Conservation (phyloP, 2,797 vertebrate species). For the Cynodonichthys magdalenae region DNA sequence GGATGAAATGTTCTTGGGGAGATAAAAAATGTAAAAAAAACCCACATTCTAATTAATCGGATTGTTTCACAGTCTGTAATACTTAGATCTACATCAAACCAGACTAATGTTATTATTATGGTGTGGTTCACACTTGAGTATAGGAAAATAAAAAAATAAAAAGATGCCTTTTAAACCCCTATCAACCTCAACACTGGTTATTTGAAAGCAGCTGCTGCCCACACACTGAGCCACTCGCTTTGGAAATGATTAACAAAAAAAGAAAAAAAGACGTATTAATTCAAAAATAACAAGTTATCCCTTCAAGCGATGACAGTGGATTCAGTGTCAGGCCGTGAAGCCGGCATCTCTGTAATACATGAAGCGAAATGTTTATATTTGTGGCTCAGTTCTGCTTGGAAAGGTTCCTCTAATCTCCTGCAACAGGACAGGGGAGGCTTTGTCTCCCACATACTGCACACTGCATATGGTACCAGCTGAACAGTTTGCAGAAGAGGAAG, state of each 20-base stretch:
- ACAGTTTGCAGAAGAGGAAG: slow-evolving; percentile 71
- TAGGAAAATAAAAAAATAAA: not conserved
- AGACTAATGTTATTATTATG: slow-evolving; percentile 23
- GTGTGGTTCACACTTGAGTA: slow-evolving; percentile 34
- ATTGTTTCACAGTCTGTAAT: too few species aligned
- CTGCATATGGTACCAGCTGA: slow-evolving; percentile 68
- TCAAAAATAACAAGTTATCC: slow-evolving; percentile 66
- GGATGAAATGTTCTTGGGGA: not conserved
- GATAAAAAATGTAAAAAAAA: too few species aligned
- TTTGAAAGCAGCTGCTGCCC: slow-evolving; percentile 57
- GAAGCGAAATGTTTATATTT: slow-evolving; percentile 20
- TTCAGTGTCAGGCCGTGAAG: slow-evolving; percentile 39
- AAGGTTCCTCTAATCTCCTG: slow-evolving; percentile 31
- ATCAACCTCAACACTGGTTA: slow-evolving; percentile 46
- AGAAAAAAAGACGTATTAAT: slow-evolving; percentile 39
- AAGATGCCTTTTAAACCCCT: slow-evolving; percentile 35
- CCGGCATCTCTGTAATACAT: slow-evolving; percentile 34
- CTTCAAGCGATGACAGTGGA: slow-evolving; percentile 57
- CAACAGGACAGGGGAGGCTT: slow-evolving; percentile 48
- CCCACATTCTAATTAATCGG: too few species aligned
- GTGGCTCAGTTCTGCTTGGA: slow-evolving; percentile 14
- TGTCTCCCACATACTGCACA: slow-evolving; percentile 69
- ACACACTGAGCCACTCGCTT: slow-evolving; percentile 54
- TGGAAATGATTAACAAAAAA: slow-evolving; percentile 13
- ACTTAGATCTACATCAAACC: not conserved